A percentile compares a stretch with the other conserved stretches of the same genome.
Evolutionary conservation across 2,113 vertebrate species (phyloP).

Genomic region (Melanerpes aurifrons): DNA sequence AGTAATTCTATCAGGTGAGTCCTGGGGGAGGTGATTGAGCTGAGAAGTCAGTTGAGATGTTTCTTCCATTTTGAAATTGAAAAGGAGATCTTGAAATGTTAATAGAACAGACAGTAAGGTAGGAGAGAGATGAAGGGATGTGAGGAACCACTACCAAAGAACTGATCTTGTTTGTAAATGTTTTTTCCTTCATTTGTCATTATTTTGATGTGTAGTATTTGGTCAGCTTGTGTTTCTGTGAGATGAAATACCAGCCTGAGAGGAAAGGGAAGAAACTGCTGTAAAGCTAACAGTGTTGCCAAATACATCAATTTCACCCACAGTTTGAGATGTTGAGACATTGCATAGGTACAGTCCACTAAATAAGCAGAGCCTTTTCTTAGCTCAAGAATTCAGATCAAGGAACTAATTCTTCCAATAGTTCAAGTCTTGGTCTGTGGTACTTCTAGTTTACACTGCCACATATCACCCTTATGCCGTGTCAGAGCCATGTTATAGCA

Average conservation of each 20-base stretch:
- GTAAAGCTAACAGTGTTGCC: not conserved
- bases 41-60: not conserved
- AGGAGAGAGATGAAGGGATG: not conserved
- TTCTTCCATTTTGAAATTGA: not conserved
- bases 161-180: not conserved
- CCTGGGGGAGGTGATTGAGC: not conserved
- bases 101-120: not conserved
- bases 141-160: not conserved
- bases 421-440: not conserved
- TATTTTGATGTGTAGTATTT: not conserved
- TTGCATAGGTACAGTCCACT: not conserved
- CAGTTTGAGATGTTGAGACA: not conserved
- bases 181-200: not conserved
- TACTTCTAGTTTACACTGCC: rapidly evolving
- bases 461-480: not conserved
- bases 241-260: not conserved
- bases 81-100: not conserved
- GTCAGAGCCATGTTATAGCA: not conserved
- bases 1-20: not conserved
- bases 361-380: not conserved
- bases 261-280: not conserved
- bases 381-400: not conserved
- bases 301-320: not conserved
- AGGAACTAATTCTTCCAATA: not conserved
- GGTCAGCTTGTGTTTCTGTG: not conserved